These are phyloP conservation scores for Epinotia brunnichana DNA, from an alignment of 2,888 invertebrate species.

Conservation along the genomic window DNA sequence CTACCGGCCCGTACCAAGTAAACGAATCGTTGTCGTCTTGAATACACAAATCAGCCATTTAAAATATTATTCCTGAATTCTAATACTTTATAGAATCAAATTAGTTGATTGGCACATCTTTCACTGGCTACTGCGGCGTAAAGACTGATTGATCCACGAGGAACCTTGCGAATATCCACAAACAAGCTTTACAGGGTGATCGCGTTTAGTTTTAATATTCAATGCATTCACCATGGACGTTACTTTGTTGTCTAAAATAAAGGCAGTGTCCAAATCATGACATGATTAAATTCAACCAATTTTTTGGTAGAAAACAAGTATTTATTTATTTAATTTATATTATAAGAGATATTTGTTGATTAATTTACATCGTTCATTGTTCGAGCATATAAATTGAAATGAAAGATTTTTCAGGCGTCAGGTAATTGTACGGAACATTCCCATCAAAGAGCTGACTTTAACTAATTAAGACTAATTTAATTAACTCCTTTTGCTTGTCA, in stretches of 20 bases:
- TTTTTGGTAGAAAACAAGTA: no score
- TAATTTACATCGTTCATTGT: conserved; percentile 6
- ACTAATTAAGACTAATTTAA: conserved; percentile 24
- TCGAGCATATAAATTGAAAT: conserved; percentile 4
- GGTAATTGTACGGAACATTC: background rate
- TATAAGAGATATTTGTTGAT: background rate
- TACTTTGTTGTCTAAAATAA: background rate
- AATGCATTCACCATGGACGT: background rate
- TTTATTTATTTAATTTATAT: no score
- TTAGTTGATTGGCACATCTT: conserved; percentile 46
- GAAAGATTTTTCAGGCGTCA: background rate
- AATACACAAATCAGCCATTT: conserved; percentile 42
- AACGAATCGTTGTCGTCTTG: conserved; percentile 55
- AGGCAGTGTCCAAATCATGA: background rate
- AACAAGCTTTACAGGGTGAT: conserved; percentile 56
- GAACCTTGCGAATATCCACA: conserved; percentile 51
- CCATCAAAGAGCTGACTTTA: conserved; percentile 3
- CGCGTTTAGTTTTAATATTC: conserved; percentile 10
- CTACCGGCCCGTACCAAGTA: conserved; percentile 68
- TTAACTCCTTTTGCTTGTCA: background rate
- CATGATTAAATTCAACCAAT: background rate
- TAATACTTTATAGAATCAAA: background rate
- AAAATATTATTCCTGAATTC: background rate
- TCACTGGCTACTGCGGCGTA: conserved; percentile 53
- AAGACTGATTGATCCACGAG: conserved; percentile 57